Percentiles rank a stretch among this genome's conserved stretches.
phyloP scores from a whole-genome alignment of 2,113 vertebrate species.

The Macquaria australasica region DNA sequence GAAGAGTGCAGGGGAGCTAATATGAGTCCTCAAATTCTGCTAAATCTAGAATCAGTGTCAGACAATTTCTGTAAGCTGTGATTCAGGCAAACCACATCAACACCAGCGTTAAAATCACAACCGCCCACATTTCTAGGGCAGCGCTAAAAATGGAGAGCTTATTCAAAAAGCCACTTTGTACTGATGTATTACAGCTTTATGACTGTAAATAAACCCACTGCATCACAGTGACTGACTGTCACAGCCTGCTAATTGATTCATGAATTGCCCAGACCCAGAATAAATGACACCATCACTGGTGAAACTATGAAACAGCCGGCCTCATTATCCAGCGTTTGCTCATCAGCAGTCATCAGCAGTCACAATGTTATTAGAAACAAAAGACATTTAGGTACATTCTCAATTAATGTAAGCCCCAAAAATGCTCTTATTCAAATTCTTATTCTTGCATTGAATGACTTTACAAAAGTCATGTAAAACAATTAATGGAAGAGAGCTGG shows the following conservation, averaged over 20 bases:
- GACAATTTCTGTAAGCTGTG: background rate
- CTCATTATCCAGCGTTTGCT: background rate
- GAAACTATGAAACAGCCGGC: background rate
- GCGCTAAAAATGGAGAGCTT: conserved; percentile 20
- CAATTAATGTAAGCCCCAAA: background rate
- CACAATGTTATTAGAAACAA: background rate
- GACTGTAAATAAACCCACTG: background rate
- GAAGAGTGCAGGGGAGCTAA: background rate
- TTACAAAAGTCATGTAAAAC: background rate
- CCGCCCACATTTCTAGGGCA: conserved; percentile 17
- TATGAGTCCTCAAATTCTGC: background rate
- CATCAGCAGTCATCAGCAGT: background rate
- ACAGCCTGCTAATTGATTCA: background rate
- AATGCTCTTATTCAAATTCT: background rate
- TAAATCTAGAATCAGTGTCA: background rate
- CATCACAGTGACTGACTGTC: background rate
- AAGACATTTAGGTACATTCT: background rate
- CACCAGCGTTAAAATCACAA: conserved; percentile 5
- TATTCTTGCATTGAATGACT: background rate
- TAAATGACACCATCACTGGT: background rate
- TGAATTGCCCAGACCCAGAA: background rate
- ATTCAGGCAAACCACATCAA: background rate
- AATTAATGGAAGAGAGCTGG: background rate
- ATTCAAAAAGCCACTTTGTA: background rate
- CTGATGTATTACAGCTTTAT: background rate